Conservation (phyloP, 2,113 vertebrate species). For the Plecotus auritus region DNA sequence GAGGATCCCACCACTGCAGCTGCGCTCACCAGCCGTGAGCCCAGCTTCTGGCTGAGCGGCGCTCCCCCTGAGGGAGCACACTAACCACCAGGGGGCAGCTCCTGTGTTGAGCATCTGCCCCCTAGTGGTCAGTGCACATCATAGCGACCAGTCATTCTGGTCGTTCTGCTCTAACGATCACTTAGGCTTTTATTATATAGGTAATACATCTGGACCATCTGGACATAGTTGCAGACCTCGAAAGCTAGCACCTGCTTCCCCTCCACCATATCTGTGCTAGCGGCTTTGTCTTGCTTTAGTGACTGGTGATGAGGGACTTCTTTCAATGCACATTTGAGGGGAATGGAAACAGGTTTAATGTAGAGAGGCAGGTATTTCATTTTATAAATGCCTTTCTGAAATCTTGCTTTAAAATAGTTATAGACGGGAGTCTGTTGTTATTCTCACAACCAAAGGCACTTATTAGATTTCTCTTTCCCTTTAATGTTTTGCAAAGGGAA, state of each 20-base stretch:
- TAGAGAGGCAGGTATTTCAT: not conserved
- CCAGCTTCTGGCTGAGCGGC: no score
- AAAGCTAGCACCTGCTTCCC: not conserved
- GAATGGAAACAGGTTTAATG: not conserved
- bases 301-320: not conserved
- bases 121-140: no score
- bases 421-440: not conserved
- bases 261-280: not conserved
- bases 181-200: no score
- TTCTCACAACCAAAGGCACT: not conserved
- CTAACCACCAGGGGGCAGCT: no score
- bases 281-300: not conserved
- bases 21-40: no score
- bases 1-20: no score
- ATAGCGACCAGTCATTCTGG: no score
- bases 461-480: not conserved
- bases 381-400: constrained; percentile 8
- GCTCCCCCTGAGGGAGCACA: no score
- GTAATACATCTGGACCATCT: not conserved
- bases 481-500: not conserved
- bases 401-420: constrained; percentile 22
- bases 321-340: not conserved
- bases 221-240: not conserved
- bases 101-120: no score
- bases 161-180: no score